A percentile compares a stretch with the other conserved stretches of the same genome.
These are phyloP conservation scores for Dorcus parallelipipedus DNA, from an alignment of 2,888 invertebrate species.

Conservation along the genomic window DNA sequence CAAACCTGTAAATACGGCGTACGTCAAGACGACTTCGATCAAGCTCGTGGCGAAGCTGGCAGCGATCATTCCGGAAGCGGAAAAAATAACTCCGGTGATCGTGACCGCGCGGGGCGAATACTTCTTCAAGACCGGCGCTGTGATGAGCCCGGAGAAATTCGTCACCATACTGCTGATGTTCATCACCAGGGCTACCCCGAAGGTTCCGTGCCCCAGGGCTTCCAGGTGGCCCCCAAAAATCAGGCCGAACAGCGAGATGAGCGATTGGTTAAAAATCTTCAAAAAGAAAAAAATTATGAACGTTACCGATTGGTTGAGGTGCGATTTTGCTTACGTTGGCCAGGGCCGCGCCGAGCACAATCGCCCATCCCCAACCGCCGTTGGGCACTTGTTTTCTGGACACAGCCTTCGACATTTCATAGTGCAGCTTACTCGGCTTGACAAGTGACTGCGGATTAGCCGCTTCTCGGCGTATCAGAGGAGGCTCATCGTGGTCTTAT, in stretches of 20 bases:
- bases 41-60: neutral
- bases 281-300: slow-evolving; percentile 6
- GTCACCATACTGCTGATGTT: slow-evolving; percentile 64
- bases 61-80: slow-evolving; percentile 51
- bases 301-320: too few relatives aligned
- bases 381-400: too few relatives aligned
- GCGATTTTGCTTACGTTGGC: too few relatives aligned
- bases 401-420: too few relatives aligned
- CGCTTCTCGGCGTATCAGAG: too few relatives aligned
- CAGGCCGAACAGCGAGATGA: slow-evolving; percentile 67
- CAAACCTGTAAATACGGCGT: neutral
- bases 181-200: slow-evolving; percentile 65
- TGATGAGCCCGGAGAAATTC: slow-evolving; percentile 65
- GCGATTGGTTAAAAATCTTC: slow-evolving; percentile 40
- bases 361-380: too few relatives aligned
- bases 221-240: slow-evolving; percentile 64
- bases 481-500: too few relatives aligned
- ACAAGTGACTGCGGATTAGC: too few relatives aligned
- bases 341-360: too few relatives aligned
- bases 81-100: slow-evolving; percentile 53
- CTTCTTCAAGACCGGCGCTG: slow-evolving; percentile 63
- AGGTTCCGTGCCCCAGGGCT: slow-evolving; percentile 61
- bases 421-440: too few relatives aligned
- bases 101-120: slow-evolving; percentile 56
- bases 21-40: neutral